Evolutionary conservation across 2,797 vertebrate genomes (phyloP).

Genomic region (Calcarius lapponicus): DNA sequence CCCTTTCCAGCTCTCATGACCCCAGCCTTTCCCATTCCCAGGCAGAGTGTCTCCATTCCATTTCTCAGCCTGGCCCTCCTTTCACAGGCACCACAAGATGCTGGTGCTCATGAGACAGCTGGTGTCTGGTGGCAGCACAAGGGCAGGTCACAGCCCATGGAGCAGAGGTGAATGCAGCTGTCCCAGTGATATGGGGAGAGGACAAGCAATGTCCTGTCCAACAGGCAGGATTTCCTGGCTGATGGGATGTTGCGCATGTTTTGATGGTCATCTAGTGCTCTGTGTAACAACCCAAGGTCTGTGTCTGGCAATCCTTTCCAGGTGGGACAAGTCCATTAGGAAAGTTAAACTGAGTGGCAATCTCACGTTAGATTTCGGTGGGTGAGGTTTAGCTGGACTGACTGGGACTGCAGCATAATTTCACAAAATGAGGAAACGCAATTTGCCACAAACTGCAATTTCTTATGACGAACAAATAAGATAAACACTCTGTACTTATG

Average conservation of each 20-base stretch:
- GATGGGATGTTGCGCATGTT: background rate
- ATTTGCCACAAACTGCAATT: background rate
- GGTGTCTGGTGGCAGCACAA: background rate
- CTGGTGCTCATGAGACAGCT: background rate
- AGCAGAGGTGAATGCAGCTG: background rate
- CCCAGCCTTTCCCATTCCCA: background rate
- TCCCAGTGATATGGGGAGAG: background rate
- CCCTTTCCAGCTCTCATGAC: background rate
- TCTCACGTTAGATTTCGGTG: background rate
- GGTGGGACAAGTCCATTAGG: background rate
- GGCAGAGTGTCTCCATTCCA: fast-evolving
- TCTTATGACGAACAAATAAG: background rate
- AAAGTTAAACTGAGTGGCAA: background rate
- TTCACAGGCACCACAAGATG: background rate
- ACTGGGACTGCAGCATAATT: background rate
- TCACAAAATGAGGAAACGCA: background rate
- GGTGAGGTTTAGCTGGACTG: background rate
- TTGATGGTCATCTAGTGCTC: background rate
- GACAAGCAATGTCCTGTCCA: background rate
- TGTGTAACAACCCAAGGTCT: background rate
- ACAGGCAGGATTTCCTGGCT: background rate
- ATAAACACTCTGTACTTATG: background rate
- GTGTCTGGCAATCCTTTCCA: background rate
- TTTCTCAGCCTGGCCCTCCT: background rate
- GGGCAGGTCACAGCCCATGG: fast-evolving